Percentiles rank a stretch among this genome's conserved stretches.
These are phyloP conservation scores for Dromius quadrimaculatus DNA, from an alignment of 2,888 invertebrate species.

Conservation along the genomic window DNA sequence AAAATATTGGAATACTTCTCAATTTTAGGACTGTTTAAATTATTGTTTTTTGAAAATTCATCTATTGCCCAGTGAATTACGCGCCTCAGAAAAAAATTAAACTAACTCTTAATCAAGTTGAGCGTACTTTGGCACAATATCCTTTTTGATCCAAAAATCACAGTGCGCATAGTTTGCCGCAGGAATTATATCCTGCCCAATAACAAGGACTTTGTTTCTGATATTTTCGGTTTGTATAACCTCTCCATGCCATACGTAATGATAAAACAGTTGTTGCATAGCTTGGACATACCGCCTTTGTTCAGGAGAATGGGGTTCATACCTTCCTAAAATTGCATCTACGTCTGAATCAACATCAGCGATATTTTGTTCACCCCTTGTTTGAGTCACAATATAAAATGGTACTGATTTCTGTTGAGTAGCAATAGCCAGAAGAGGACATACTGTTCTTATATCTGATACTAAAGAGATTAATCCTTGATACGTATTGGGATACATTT, in stretches of 20 bases:
- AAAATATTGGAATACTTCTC: background rate
- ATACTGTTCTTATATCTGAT: constrained; percentile 82
- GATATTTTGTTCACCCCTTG: constrained; percentile 67
- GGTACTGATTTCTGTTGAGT: constrained; percentile 74
- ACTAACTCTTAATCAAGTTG: constrained; percentile 75
- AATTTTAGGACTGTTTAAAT: background rate
- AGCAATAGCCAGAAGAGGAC: constrained; percentile 80
- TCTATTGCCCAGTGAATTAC: constrained; percentile 20
- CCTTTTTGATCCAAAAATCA: constrained; percentile 80
- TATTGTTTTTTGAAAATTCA: background rate
- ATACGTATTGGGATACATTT: constrained; percentile 75
- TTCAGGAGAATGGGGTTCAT: constrained; percentile 78
- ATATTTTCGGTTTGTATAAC: constrained; percentile 71
- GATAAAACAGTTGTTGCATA: constrained; percentile 86
- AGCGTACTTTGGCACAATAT: constrained; percentile 81
- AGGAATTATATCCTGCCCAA: constrained; percentile 79
- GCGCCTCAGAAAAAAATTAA: constrained; percentile 23
- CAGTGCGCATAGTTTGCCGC: constrained; percentile 78
- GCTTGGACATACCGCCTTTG: constrained; percentile 82
- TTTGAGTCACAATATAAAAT: constrained; percentile 80
- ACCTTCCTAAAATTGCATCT: constrained; percentile 85
- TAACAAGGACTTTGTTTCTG: constrained; percentile 71
- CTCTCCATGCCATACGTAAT: constrained; percentile 83
- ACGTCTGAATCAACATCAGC: constrained; percentile 73
- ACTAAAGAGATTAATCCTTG: constrained; percentile 79